These are phyloP conservation scores for Acrocyrtus sp. DNA, from an alignment of 2,888 invertebrate genomes.

Conservation along the genomic window DNA sequence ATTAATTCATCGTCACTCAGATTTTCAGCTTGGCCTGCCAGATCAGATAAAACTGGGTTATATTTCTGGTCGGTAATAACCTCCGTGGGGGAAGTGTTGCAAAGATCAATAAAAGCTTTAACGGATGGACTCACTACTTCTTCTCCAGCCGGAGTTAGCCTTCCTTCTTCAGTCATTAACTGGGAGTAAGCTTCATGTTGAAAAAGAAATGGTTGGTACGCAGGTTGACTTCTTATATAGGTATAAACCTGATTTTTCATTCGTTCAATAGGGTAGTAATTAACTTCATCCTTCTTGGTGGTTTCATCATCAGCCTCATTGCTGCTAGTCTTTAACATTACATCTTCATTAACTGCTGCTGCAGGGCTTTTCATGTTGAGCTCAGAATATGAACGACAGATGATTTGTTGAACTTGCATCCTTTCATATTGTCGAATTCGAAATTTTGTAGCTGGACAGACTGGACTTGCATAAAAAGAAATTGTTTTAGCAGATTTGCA, in stretches of 20 bases:
- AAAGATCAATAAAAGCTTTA: conserved; percentile 35
- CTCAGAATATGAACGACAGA: too few relatives aligned
- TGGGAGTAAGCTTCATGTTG: conserved; percentile 32
- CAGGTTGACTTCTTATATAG: conserved; percentile 42
- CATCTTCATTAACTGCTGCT: too few relatives aligned
- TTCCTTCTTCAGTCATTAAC: conserved; percentile 40
- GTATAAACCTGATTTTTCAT: conserved; percentile 39
- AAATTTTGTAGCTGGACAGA: too few relatives aligned
- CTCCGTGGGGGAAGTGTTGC: conserved; percentile 28
- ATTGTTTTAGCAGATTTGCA: too few relatives aligned
- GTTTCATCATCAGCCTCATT: too few relatives aligned
- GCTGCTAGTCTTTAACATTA: too few relatives aligned
- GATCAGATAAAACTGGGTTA: conserved; percentile 19
- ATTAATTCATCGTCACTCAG: conserved; percentile 37
- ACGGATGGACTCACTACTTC: conserved; percentile 24
- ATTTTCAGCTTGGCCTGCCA: conserved; percentile 21
- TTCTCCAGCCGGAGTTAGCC: conserved; percentile 34
- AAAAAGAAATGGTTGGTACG: conserved; percentile 36
- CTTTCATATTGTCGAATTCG: too few relatives aligned
- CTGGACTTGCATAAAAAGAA: too few relatives aligned
- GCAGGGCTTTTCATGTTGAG: too few relatives aligned
- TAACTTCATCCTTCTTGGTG: too few relatives aligned
- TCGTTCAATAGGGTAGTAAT: conserved; percentile 28
- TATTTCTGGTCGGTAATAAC: conserved; percentile 37
- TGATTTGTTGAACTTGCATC: too few relatives aligned